Conservation (phyloP, 2,113 vertebrate genomes). For the Taxidea taxus region DNA sequence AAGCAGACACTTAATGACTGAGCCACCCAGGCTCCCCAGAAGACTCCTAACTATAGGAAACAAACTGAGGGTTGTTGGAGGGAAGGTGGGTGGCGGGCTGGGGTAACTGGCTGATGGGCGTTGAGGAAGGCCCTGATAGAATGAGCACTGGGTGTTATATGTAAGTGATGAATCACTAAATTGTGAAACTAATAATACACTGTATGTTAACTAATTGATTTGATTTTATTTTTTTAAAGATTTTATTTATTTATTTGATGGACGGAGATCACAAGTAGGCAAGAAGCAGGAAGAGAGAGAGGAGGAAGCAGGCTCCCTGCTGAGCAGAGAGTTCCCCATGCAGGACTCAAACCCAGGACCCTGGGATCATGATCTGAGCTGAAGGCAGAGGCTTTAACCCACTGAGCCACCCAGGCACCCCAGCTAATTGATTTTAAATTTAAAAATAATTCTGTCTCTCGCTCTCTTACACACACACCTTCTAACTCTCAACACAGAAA, state of each 20-base stretch:
- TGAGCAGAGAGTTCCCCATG: too few species aligned
- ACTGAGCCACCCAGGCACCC: too few species aligned
- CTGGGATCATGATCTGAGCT: too few species aligned
- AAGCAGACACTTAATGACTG: too few species aligned
- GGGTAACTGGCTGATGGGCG: not conserved
- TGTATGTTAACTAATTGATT: not conserved
- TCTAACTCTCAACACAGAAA: not conserved
- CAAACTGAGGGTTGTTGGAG: not conserved
- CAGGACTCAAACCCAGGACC: too few species aligned
- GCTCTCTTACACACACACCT: not conserved
- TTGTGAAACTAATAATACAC: not conserved
- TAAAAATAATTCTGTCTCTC: not conserved
- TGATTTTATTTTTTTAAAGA: too few species aligned
- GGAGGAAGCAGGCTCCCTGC: too few species aligned
- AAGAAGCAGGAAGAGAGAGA: too few species aligned
- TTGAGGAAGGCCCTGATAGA: not conserved
- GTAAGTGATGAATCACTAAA: not conserved
- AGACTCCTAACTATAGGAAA: not conserved
- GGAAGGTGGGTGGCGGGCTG: not conserved
- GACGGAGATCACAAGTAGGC: too few species aligned
- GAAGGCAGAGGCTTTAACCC: too few species aligned
- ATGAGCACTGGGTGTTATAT: not conserved
- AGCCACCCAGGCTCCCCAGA: too few species aligned
- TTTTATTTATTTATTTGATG: too few species aligned
- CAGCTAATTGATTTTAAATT: not conserved